Base-by-base conservation (phyloP, 2,888 invertebrate species). In the Schizaphis graminum region DNA sequence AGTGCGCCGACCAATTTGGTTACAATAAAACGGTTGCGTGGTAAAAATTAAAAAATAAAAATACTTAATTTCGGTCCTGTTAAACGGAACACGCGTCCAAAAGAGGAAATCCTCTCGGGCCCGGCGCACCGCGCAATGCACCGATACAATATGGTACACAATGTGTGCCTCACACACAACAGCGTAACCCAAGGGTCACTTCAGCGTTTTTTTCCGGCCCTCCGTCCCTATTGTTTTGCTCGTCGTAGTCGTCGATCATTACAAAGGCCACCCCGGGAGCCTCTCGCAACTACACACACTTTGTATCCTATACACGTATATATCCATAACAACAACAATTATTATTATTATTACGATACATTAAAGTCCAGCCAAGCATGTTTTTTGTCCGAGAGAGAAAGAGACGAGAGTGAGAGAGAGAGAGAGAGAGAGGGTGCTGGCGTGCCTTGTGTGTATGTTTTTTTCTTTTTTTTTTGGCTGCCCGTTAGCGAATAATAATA, bases 191-290 rank as follows among this genome's bases (percentile, higher is more conserved):
- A 84, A 90, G 93, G 90, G 93, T 94, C 90, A 94, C 90, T 94
- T 90, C 57, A 47, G 89, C 41, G 77, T 90, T 94, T 90, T 93
- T 57, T 57, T 35, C 28, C 41, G 41, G 41, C 92, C 90, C 57
- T 90, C 90, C 47, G 28, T 67, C 90, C 47, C 86, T 53, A 91
- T 94, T 94, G 93, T 94, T 94, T 94, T 47, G 93, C 47, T 47
- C 47, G 90, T 89, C 49, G 67, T 84, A 35, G 35, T 93, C 90
- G 93, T 94, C 93, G 93, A 94, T 94, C 93, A 90, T 94, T 94
- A 94, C 93, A 94, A 94, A 90, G 93, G 93, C 93, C 93, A 94
- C 93, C 93, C 93, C 93, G 90, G 93, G 93, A 94, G 93, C 49
- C 61, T 88, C 89, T 89, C 49, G 49, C 56, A 44, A 57, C 47